Base-by-base conservation (phyloP, 2,888 invertebrate genomes). In the Drosophila quinaria region DNA sequence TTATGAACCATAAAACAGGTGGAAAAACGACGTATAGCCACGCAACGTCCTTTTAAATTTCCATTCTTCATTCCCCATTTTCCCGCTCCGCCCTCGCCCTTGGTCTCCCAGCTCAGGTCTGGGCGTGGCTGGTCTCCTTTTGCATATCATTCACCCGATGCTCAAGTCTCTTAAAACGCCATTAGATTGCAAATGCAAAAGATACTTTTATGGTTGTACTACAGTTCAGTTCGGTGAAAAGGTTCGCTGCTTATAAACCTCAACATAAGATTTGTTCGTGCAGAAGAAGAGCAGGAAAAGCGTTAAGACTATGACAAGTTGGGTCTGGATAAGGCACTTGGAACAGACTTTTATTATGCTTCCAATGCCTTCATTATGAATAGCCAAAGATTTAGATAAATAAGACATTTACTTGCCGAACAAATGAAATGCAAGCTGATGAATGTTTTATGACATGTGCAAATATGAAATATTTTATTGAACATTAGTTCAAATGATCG, bases 1-100 rank as follows among this genome's bases (percentile, higher is more conserved):
- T 84, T 86, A 88, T 88, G 86, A 83, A 74, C 88, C 86, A 86
- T 88, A 86, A 84, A 84, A 70, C 83, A 83, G 88, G 80, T 88
- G 75, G 71, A 76, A 78, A 66, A 74, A 72, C 70, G 83, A 69
- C 62, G 71, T 68, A 72, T 70, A 78, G 79, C 74, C 76, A 87
- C 76, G 83, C 88, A 60, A 80, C 46, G 61, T 66, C 33, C 63
- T 62, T 56, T 78, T 33, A 22, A 42, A 19, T 55, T 42, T 33
- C n/a, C 50, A 33, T 33, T 17, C 6, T 33, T 11, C 50, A 33
- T 33, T 17, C 6, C 10, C 31, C 47, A 13, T 33, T 8, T 50
- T 4, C 46, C 1, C 8, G 25, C 25, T 25, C 10, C 13, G 37
- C 25, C 37, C 31, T 19, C 1, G 13, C n/a, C 3, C 3, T 4